Conservation (phyloP, 2,113 vertebrate genomes). For the Polyodon spathula region DNA sequence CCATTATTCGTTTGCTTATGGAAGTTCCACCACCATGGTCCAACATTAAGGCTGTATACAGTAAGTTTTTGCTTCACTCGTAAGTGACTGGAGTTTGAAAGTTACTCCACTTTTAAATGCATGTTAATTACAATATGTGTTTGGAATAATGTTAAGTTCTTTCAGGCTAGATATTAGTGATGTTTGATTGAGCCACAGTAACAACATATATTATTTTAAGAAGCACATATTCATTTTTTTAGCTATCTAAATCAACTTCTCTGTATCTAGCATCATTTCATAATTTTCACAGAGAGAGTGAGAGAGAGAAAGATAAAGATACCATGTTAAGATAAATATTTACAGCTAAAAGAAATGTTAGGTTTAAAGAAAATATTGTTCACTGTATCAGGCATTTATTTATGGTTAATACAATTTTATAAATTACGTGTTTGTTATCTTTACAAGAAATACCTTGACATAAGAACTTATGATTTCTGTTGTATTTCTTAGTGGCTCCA, state of each 20-base stretch:
- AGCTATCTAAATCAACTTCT: too few species aligned
- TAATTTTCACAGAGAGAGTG: not conserved
- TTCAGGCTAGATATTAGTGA: too few species aligned
- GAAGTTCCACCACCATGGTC: constrained; percentile 78
- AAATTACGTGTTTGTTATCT: not conserved
- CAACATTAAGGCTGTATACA: constrained; percentile 89
- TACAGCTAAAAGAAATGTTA: not conserved
- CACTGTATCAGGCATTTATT: constrained; percentile 9
- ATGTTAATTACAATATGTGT: too few species aligned
- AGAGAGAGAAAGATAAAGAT: not conserved
- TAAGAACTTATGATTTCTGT: constrained; percentile 13
- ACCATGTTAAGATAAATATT: not conserved
- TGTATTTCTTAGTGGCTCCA: constrained; percentile 76
- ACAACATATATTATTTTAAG: too few species aligned
- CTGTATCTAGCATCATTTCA: not conserved
- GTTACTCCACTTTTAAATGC: too few species aligned
- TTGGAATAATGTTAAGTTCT: too few species aligned
- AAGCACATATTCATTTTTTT: too few species aligned
- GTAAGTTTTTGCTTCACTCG: constrained; percentile 51
- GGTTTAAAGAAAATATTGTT: not conserved
- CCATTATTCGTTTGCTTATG: constrained; percentile 86
- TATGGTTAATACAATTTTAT: not conserved
- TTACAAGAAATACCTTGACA: constrained; percentile 7
- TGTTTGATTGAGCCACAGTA: too few species aligned
- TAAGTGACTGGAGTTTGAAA: too few species aligned